Conservation (phyloP, 1,140 invertebrate species). For the Pinna nobilis region DNA sequence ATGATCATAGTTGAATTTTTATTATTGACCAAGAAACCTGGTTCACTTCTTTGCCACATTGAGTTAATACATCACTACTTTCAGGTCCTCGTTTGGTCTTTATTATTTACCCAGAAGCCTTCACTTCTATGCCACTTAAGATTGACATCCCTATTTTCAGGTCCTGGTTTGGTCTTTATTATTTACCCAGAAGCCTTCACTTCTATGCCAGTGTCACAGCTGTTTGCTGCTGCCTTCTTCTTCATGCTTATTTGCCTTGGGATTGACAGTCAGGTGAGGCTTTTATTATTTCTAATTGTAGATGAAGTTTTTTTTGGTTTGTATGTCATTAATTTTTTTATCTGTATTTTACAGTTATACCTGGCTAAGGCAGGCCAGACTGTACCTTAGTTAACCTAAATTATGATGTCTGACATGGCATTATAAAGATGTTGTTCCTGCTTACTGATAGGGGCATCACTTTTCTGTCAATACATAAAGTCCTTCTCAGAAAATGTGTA, state of each 20-base stretch:
- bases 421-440: too few relatives aligned
- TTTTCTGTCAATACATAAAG: too few relatives aligned
- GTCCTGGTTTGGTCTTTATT: conserved; percentile 71
- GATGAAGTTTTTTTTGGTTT: not conserved
- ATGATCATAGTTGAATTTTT: too few relatives aligned
- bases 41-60: too few relatives aligned
- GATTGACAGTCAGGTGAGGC: conserved; percentile 91
- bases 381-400: too few relatives aligned
- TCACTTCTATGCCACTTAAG: not conserved
- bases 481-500: too few relatives aligned
- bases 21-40: too few relatives aligned
- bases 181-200: conserved; percentile 73
- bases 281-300: too few relatives aligned
- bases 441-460: conserved; percentile 89
- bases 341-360: conserved; percentile 76
- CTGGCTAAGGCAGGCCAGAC: conserved; percentile 94
- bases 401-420: too few relatives aligned
- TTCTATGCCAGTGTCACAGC: conserved; percentile 66
- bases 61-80: too few relatives aligned
- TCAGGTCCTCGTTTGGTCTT: conserved; percentile 72
- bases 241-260: conserved; percentile 77
- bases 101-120: conserved; percentile 71
- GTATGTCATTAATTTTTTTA: not conserved
- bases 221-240: conserved; percentile 72
- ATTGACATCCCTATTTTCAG: conserved; percentile 47